Evolutionary conservation across 2,888 invertebrate genomes (phyloP).

Genomic region (Eucriotettix oculatus): DNA sequence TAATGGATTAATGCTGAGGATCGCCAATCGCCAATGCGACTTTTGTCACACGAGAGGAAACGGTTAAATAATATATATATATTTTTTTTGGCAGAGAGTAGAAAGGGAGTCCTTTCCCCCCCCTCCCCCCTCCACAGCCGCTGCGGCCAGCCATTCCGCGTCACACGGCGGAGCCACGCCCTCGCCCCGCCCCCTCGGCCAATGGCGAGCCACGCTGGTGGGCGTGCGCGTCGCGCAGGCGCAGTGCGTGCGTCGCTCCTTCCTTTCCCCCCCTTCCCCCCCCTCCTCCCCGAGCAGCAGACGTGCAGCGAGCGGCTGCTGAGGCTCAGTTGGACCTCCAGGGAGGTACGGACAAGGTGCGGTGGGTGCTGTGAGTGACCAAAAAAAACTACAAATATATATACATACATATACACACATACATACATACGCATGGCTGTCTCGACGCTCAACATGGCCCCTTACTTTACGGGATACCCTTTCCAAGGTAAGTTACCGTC

Average conservation of each 20-base stretch:
- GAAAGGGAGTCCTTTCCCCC: neutral
- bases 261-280: too few species aligned
- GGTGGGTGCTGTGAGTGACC: neutral
- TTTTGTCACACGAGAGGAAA: too few species aligned
- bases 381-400: too few species aligned
- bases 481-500: constrained; percentile 58
- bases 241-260: neutral
- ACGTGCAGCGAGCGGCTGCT: too few species aligned
- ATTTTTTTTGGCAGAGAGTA: neutral
- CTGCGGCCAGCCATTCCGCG: neutral
- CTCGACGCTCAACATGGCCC: constrained; percentile 71
- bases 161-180: neutral
- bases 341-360: neutral
- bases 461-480: constrained; percentile 80
- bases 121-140: neutral
- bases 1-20: too few species aligned
- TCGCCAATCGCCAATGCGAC: too few species aligned
- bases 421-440: constrained; percentile 41
- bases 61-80: too few species aligned
- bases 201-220: neutral
- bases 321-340: neutral
- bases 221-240: neutral
- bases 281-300: too few species aligned
- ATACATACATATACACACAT: neutral
- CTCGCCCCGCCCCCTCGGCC: neutral